Percentiles rank a stretch among this genome's conserved stretches.
phyloP scores from a whole-genome alignment of 2,888 invertebrate species.

The Sclerodermus sp. region DNA sequence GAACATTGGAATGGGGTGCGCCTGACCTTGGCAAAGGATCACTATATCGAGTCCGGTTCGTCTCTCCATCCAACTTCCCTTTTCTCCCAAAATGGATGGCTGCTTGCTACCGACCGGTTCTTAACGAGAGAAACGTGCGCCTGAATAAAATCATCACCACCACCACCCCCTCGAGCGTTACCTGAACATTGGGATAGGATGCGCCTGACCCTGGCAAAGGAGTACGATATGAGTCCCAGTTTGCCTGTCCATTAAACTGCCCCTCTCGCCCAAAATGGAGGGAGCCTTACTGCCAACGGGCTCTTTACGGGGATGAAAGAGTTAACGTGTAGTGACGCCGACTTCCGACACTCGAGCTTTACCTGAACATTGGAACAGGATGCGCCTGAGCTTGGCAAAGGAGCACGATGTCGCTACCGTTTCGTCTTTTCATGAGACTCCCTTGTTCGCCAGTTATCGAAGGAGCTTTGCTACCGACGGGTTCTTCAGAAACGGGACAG shows the following conservation, averaged over 20 bases:
- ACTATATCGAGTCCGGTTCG: slow-evolving; percentile 58
- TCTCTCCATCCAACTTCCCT: slow-evolving; percentile 58
- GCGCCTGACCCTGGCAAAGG: slow-evolving; percentile 68
- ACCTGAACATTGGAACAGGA: slow-evolving; percentile 71
- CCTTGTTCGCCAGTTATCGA: slow-evolving; percentile 60
- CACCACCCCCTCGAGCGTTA: slow-evolving; percentile 49
- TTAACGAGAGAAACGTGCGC: slow-evolving; percentile 36
- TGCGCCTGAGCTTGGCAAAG: slow-evolving; percentile 67
- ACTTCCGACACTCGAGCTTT: slow-evolving; percentile 60
- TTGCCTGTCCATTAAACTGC: slow-evolving; percentile 57
- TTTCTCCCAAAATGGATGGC: slow-evolving; percentile 61
- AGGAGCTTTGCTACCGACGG: slow-evolving; percentile 65
- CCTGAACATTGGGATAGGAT: slow-evolving; percentile 73
- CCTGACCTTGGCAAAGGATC: slow-evolving; percentile 67
- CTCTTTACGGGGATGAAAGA: slow-evolving; percentile 45
- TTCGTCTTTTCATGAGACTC: slow-evolving; percentile 54
- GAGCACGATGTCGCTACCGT: slow-evolving; percentile 57
- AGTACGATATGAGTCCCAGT: slow-evolving; percentile 59
- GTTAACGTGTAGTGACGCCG: not conserved
- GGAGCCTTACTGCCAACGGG: slow-evolving; percentile 62
- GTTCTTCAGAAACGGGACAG: slow-evolving; percentile 57
- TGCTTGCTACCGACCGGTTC: slow-evolving; percentile 62
- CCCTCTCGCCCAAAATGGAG: slow-evolving; percentile 60
- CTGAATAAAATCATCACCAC: too few relatives aligned
- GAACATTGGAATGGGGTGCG: slow-evolving; percentile 66